These are phyloP conservation scores for Manduca sexta DNA, from an alignment of 1,140 invertebrate species.

Conservation along the genomic window DNA sequence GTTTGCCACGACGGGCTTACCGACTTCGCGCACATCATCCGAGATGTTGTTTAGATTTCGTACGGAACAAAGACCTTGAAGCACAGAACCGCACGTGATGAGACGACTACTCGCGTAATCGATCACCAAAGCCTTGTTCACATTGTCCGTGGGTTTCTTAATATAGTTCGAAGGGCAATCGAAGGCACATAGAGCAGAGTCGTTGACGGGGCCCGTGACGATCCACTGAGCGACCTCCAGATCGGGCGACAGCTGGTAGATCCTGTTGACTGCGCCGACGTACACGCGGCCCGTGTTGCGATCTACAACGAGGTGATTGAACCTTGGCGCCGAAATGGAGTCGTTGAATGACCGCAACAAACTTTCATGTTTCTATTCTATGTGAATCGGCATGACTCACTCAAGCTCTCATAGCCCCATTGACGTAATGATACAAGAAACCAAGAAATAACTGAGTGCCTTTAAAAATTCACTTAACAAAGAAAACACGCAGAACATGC, in stretches of 20 bases:
- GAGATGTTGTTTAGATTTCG: conserved; percentile 92
- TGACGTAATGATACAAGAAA: too few relatives aligned
- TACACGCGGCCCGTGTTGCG: conserved; percentile 93
- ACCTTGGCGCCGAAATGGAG: conserved; percentile 73
- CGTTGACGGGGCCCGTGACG: conserved; percentile 91
- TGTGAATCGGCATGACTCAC: too few relatives aligned
- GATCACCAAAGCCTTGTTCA: conserved; percentile 96
- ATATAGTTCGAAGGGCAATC: conserved; percentile 84
- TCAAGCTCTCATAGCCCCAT: too few relatives aligned
- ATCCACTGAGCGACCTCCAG: conserved; percentile 85
- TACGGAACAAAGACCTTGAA: conserved; percentile 93
- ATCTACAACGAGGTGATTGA: conserved; percentile 93
- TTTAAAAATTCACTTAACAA: too few relatives aligned
- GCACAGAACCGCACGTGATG: conserved; percentile 95
- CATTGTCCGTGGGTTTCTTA: conserved; percentile 88
- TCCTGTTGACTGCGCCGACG: conserved; percentile 93
- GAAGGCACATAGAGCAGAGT: conserved; percentile 92
- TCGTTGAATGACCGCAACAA: conserved; percentile 79
- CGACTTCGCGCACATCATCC: conserved; percentile 81
- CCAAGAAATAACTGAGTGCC: too few relatives aligned
- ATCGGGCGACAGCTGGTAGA: conserved; percentile 94
- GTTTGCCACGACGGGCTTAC: conserved; percentile 95
- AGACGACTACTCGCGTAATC: conserved; percentile 91
- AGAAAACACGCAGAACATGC: too few relatives aligned
- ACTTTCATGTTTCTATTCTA: too few relatives aligned